A percentile compares a stretch with the other conserved stretches of the same genome.
Evolutionary conservation across 2,888 invertebrate genomes (phyloP).

Genomic region (Scaptomyza cyrtandrae): DNA sequence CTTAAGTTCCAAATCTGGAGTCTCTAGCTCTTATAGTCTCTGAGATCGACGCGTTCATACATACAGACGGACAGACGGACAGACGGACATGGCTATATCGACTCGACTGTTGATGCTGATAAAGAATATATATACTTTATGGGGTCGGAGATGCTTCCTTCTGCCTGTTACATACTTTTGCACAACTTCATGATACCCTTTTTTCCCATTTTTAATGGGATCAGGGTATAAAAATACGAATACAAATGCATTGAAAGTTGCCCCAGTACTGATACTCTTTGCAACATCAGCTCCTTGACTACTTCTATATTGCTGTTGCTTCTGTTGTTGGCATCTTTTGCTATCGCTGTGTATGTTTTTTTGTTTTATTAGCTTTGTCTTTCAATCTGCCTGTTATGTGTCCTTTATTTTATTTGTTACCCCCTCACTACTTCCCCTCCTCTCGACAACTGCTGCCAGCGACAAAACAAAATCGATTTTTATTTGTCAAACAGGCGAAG

Average conservation of each 20-base stretch:
- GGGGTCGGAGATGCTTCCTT: too few species aligned
- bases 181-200: too few species aligned
- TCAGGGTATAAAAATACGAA: too few species aligned
- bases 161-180: too few species aligned
- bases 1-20: too few species aligned
- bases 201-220: too few species aligned
- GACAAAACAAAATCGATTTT: slow-evolving; percentile 57
- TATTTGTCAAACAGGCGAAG: slow-evolving; percentile 43
- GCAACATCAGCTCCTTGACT: slow-evolving; percentile 24
- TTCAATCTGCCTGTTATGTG: slow-evolving; percentile 55
- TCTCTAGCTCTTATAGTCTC: too few species aligned
- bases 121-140: too few species aligned
- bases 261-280: slow-evolving; percentile 15
- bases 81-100: too few species aligned
- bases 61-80: too few species aligned
- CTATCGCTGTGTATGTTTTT: slow-evolving; percentile 24
- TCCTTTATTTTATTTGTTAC: slow-evolving; percentile 66
- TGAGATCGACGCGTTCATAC: too few species aligned
- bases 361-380: slow-evolving; percentile 69
- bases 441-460: slow-evolving; percentile 34
- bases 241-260: slow-evolving; percentile 17
- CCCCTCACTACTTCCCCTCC: neutral
- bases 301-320: slow-evolving; percentile 16
- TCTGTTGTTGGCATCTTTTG: slow-evolving; percentile 42
- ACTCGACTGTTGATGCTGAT: too few species aligned